A percentile compares a stretch with the other conserved stretches of the same genome.
These are phyloP conservation scores for Xanthorhoe spadicearia DNA, from an alignment of 2,888 invertebrate genomes.

Conservation along the genomic window DNA sequence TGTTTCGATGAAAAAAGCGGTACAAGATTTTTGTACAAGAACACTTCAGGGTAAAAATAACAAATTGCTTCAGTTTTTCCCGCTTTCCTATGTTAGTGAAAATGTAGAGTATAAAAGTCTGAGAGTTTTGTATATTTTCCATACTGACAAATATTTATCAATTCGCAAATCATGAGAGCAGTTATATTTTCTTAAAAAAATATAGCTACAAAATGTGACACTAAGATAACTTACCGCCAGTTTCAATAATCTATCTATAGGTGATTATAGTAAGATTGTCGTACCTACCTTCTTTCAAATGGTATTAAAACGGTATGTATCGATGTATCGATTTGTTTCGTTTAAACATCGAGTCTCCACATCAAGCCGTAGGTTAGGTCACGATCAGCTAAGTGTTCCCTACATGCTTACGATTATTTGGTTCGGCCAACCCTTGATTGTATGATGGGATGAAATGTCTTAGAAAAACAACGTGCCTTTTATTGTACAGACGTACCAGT, in stretches of 20 bases:
- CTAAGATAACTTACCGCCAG: too few relatives aligned
- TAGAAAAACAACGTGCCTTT: not conserved
- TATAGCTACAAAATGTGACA: too few relatives aligned
- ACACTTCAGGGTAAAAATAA: not conserved
- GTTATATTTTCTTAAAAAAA: too few relatives aligned
- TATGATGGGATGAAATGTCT: conserved; percentile 4
- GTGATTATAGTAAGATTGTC: too few relatives aligned
- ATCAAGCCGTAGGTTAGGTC: conserved; percentile 11
- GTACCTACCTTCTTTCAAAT: too few relatives aligned
- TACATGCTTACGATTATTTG: conserved; percentile 26
- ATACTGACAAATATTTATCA: not conserved
- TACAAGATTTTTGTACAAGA: not conserved
- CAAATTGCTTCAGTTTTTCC: not conserved
- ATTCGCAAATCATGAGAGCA: too few relatives aligned
- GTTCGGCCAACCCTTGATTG: conserved; percentile 16
- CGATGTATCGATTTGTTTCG: not conserved
- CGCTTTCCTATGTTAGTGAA: not conserved
- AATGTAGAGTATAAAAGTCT: too few relatives aligned
- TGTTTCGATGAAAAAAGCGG: conserved; percentile 8
- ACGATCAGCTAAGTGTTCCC: conserved; percentile 28
- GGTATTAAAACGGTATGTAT: too few relatives aligned
- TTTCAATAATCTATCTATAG: too few relatives aligned
- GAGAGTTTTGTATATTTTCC: too few relatives aligned
- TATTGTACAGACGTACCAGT: not conserved
- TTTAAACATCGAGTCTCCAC: conserved; percentile 7